Base-by-base conservation (phyloP, 2,113 vertebrate species). In the Pelvicachromis taeniatus region DNA sequence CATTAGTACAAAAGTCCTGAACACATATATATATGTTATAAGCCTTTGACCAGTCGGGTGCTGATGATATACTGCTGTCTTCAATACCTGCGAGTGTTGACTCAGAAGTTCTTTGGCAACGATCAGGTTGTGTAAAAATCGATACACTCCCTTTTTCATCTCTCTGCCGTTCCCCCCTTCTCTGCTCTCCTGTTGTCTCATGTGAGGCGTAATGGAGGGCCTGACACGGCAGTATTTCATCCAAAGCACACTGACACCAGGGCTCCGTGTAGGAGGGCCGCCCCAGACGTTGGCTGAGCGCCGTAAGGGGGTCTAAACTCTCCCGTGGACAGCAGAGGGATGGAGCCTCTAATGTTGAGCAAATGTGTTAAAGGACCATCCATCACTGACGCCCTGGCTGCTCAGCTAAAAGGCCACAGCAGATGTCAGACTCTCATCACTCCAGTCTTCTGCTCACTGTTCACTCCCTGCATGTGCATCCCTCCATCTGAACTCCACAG, bases 351-450 rank as follows among this genome's bases (percentile, higher is more conserved):
- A 92, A 95, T 92, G 90, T 93, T 93, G 91, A 89, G 88, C 89
- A 94, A 92, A 93, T 93, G 88, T 93, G 83, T 91, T 91, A 81
- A 89, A 93, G 91, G 87, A 87, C 17, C 90, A 91, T 94, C 92
- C 88, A 92, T 93, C 92, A 94, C 80, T 31, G 48, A 53, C 53
- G 82, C 82, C 87, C 79, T 11, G 54, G 73, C 78, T 87, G 80
- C 55, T 53, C 83, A 87, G 84, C 23, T 40, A 35, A 77, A 4
- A 85, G 90, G 90, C 84, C 87, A 87, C 70, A 21, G 75, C 83
- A 58, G 58, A 84, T 48, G 26, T 89, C 88, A 89, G 80, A 80
- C 61, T 29, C 68, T 84, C 85, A 79, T 81, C 90, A 65, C 83
- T 90, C 50, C 81, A 81, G 86, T 81, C 90, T 88, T 65, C 58